Conservation (phyloP, 1,140 invertebrate genomes). For the Aradophagus sp. region DNA sequence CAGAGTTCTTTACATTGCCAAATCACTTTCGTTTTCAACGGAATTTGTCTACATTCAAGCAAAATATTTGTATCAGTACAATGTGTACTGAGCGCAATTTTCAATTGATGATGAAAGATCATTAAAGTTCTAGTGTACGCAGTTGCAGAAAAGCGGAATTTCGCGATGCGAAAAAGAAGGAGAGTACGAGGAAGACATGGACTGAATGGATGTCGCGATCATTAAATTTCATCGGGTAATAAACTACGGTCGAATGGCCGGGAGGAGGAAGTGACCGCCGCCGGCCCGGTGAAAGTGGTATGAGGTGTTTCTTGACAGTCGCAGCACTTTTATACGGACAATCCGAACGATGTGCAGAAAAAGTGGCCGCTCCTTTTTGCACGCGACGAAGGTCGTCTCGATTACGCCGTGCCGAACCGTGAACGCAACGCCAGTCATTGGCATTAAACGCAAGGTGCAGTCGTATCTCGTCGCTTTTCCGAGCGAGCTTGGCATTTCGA, state of each 20-base stretch:
- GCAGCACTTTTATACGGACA: constrained; percentile 44
- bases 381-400: constrained; percentile 53
- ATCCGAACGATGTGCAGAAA: constrained; percentile 42
- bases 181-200: constrained; percentile 7
- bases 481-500: too few relatives aligned
- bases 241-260: constrained; percentile 54
- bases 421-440: constrained; percentile 39
- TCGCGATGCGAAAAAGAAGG: not conserved
- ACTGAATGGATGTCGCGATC: constrained; percentile 47
- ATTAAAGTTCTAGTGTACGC: too few relatives aligned
- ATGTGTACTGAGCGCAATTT: too few relatives aligned
- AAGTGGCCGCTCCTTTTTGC: constrained; percentile 40
- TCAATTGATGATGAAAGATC: too few relatives aligned
- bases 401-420: constrained; percentile 47
- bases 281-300: constrained; percentile 63
- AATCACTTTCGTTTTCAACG: too few relatives aligned
- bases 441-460: constrained; percentile 24
- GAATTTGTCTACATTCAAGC: too few relatives aligned
- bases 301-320: constrained; percentile 47
- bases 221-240: constrained; percentile 48
- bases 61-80: too few relatives aligned
- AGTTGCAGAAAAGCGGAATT: too few relatives aligned
- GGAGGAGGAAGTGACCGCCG: constrained; percentile 60
- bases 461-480: not conserved
- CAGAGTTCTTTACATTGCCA: too few relatives aligned